Evolutionary conservation across 2,888 invertebrate genomes (phyloP), one percentile per base, ranked within the genome.

Genomic region (Thymelicus lineola): DNA sequence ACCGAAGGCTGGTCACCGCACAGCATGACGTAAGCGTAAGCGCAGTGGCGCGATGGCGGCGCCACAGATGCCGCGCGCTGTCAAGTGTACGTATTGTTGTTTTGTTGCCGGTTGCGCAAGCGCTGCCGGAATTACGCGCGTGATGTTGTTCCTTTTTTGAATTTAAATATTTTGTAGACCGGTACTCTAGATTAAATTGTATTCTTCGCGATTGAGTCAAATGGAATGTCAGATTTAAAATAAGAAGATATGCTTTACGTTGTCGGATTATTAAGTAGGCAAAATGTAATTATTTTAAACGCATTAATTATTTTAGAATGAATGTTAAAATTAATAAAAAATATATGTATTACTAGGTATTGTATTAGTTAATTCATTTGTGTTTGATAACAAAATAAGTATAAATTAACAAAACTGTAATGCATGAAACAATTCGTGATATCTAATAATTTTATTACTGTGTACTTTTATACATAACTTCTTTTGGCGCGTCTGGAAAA

Each of bases 31-130:
- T 58, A 57, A 48, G 65, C 59, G 64, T 42, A 58, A 66, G 59
- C 46, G 46, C 66, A 46, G 66, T 66, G 66, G 66, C 66, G 66
- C 58, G 59, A 57, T 59, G 36, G 66, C 59, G 66, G 66, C 66
- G 66, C 58, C 66, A 57, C 35, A 6, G 55, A 48, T 59, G 58
- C 58, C 45, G 57, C 66, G 35, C 6, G 63, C 50, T 38, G 63
- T 63, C 50, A 63, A 45, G 62, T 35, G 58, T 59, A 59, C 48
- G 48, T 50, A 50, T 50, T 50, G 48, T 66, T 48, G 45, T 57
- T 15, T 28, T 35, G 45, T 20, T n/a, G 50, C 38, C 53, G 63
- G 17, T 65, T 65, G 65, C 65, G 57, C 65, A 65, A 65, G 38
- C 55, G 64, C 64, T 58, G 46, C 65, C 65, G 65, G 65, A 46